Percentiles rank a stretch among this genome's conserved stretches.
These are phyloP conservation scores for Philotrypesis tridentata DNA, from an alignment of 1,140 invertebrate species.

Conservation along the genomic window DNA sequence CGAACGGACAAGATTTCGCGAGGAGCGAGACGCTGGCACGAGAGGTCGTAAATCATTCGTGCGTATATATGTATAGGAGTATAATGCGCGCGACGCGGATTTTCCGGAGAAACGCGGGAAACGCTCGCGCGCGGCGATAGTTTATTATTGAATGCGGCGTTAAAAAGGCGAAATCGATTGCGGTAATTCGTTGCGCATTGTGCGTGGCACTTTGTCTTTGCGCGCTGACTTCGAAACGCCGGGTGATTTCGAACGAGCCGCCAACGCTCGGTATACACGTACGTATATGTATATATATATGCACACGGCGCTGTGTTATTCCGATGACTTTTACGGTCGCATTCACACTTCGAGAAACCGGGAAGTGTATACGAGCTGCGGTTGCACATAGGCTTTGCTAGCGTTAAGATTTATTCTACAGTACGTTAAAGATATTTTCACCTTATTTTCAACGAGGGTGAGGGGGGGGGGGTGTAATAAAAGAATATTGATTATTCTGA, in stretches of 20 bases:
- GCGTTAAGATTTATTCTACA: not conserved
- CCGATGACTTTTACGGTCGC: not conserved
- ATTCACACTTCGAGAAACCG: slow-evolving; percentile 16
- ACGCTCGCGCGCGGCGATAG: too few species aligned
- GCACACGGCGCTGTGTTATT: not conserved
- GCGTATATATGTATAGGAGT: too few species aligned
- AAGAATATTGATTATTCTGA: too few species aligned
- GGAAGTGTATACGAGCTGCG: not conserved
- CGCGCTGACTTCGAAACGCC: slow-evolving; percentile 3
- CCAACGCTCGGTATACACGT: too few species aligned
- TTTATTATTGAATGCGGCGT: not conserved
- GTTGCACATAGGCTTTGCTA: not conserved
- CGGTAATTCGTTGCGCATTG: not conserved
- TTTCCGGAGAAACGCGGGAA: too few species aligned
- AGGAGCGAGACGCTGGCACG: too few species aligned
- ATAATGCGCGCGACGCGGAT: too few species aligned
- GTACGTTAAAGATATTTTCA: not conserved
- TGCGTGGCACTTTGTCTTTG: slow-evolving; percentile 10
- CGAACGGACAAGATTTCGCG: too few species aligned
- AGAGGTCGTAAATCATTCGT: too few species aligned
- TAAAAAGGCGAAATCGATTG: not conserved
- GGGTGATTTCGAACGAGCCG: not conserved
- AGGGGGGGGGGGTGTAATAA: too few species aligned
- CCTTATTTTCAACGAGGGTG: too few species aligned
- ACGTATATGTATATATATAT: too few species aligned